These are phyloP conservation scores for Peromyscus melanophrys DNA, from an alignment of 2,797 vertebrate genomes.

Conservation along the genomic window DNA sequence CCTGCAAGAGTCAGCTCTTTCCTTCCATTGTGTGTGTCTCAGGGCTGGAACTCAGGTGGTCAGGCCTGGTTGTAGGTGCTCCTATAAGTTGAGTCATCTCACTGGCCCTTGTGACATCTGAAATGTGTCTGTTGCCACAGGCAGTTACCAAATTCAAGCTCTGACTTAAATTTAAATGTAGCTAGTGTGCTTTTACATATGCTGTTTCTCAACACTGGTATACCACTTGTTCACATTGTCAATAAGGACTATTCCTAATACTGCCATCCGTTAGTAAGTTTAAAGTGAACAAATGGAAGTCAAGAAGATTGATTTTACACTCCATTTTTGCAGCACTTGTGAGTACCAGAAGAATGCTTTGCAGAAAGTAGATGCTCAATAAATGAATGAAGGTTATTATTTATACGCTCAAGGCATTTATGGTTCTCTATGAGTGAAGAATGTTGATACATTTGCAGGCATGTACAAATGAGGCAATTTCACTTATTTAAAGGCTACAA, in stretches of 20 bases:
- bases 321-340: background rate
- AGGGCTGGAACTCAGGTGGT: background rate
- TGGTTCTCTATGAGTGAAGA: background rate
- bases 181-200: background rate
- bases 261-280: background rate
- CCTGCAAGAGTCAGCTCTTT: background rate
- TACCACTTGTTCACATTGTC: background rate
- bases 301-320: background rate
- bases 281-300: background rate
- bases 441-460: background rate
- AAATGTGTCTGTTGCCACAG: background rate
- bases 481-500: background rate
- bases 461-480: background rate
- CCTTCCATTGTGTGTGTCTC: background rate
- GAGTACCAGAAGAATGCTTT: background rate
- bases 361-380: constrained; percentile 3
- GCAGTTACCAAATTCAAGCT: background rate
- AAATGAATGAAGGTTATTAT: background rate
- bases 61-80: background rate
- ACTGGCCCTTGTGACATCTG: background rate
- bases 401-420: background rate
- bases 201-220: background rate
- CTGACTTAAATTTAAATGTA: background rate
- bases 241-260: background rate
- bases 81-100: background rate